phyloP scores from a whole-genome alignment of 1,140 invertebrate species.

The Dendrolimus kikuchii region DNA sequence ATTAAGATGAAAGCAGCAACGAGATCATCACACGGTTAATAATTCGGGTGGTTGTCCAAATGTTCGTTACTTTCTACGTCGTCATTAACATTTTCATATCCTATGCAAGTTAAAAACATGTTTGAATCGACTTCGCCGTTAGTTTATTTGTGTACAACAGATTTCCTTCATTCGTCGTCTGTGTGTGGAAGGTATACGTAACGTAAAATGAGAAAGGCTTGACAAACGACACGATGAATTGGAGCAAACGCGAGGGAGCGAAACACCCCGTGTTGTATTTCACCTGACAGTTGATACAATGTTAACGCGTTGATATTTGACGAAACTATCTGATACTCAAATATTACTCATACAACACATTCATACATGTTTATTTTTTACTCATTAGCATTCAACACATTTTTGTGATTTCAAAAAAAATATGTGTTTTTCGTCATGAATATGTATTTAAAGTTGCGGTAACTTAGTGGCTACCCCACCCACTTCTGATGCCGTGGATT shows the following conservation, averaged over 20 bases:
- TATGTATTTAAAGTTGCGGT: too few species aligned
- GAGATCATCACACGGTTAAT: constrained; percentile 15
- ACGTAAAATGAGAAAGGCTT: constrained; percentile 68
- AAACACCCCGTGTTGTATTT: constrained; percentile 53
- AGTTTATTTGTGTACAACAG: constrained; percentile 2
- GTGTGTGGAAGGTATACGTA: constrained; percentile 5
- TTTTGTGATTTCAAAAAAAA: too few species aligned
- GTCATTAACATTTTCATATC: constrained; percentile 13
- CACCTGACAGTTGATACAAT: constrained; percentile 59
- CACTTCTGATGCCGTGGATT: too few species aligned
- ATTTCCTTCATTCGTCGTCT: constrained; percentile 11
- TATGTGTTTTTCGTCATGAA: too few species aligned
- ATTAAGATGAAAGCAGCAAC: constrained; percentile 17
- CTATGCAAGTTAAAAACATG: constrained; percentile 6
- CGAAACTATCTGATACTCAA: constrained; percentile 36
- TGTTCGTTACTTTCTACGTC: constrained; percentile 16
- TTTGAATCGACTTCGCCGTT: constrained; percentile 4
- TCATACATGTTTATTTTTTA: too few species aligned
- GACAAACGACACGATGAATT: constrained; percentile 63
- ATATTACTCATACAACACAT: not conserved
- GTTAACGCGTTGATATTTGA: constrained; percentile 43
- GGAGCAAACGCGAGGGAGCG: constrained; percentile 57
- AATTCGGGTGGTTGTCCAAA: constrained; percentile 14
- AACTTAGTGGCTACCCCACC: too few species aligned
- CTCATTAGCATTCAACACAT: too few species aligned